Evolutionary conservation across 1,140 invertebrate genomes (phyloP).

Genomic region (Camponotus pennsylvanicus): DNA sequence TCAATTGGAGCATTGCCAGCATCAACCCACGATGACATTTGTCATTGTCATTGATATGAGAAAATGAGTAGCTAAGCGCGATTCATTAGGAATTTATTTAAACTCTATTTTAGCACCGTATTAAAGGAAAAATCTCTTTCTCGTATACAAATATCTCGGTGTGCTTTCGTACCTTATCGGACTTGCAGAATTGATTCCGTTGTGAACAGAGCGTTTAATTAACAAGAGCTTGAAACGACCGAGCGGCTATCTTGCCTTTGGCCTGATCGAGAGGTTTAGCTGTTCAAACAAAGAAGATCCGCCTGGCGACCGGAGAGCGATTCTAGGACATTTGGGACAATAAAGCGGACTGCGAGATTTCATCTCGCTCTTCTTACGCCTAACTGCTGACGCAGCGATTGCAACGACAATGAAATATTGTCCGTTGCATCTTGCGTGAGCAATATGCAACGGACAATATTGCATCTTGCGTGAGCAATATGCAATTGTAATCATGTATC

Average conservation of each 20-base stretch:
- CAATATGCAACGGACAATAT: conserved; percentile 16
- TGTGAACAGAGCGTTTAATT: conserved; percentile 40
- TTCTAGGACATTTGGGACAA: conserved; percentile 1
- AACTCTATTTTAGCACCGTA: not conserved
- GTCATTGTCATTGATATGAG: not conserved
- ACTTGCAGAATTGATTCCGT: conserved; percentile 33
- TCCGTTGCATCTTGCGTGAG: not conserved
- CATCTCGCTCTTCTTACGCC: conserved; percentile 16
- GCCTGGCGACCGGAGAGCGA: not conserved
- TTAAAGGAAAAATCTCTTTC: not conserved
- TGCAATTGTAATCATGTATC: conserved; percentile 40
- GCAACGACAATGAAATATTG: not conserved
- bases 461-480: conserved; percentile 4
- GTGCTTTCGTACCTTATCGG: conserved; percentile 7
- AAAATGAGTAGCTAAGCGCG: not conserved
- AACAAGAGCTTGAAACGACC: not conserved
- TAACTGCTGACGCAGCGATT: not conserved
- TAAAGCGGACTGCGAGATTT: conserved; percentile 6
- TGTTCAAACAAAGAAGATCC: conserved; percentile 30
- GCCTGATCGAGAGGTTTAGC: conserved; percentile 39
- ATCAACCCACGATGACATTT: not conserved
- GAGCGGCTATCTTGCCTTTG: conserved; percentile 15
- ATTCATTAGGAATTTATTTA: not conserved
- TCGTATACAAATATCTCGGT: not conserved
- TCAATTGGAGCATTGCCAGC: not conserved